phyloP scores from a whole-genome alignment of 2,797 vertebrate species.

The Podargus strigoides region DNA sequence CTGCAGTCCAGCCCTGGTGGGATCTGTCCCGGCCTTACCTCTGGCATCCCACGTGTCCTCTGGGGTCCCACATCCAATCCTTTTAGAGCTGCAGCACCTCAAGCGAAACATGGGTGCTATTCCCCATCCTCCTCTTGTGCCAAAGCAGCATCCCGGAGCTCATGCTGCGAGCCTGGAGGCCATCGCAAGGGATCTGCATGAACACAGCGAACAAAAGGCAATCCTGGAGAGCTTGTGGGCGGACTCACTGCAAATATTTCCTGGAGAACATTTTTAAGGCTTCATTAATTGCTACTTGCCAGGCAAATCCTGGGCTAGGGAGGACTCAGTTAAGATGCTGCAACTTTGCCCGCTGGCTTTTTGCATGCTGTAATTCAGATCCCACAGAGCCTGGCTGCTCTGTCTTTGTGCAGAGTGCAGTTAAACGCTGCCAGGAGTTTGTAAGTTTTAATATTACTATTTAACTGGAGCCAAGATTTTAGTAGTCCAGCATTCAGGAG shows the following conservation, averaged over 20 bases:
- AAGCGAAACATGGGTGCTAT: fast-evolving
- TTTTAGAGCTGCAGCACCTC: neutral
- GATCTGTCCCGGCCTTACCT: neutral
- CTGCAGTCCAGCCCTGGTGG: neutral
- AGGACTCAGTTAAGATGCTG: neutral
- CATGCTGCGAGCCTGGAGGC: neutral
- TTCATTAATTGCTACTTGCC: neutral
- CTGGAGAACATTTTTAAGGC: neutral
- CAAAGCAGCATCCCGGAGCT: neutral
- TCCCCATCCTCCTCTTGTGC: fast-evolving
- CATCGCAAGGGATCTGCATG: fast-evolving
- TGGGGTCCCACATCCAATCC: fast-evolving
- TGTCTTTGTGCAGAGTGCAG: fast-evolving
- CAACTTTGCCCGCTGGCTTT: neutral
- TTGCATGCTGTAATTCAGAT: neutral
- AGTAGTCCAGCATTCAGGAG: neutral
- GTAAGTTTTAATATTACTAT: neutral
- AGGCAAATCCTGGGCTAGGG: neutral
- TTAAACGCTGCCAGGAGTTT: slow-evolving; percentile 8
- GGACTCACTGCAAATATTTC: neutral
- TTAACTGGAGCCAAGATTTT: neutral
- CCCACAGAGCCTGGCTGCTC: fast-evolving
- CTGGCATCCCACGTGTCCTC: neutral
- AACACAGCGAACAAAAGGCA: neutral
- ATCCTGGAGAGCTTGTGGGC: fast-evolving